Conservation (phyloP, 37 sponge, comb jelly and placozoan species). For the Ephydatia muelleri region DNA sequence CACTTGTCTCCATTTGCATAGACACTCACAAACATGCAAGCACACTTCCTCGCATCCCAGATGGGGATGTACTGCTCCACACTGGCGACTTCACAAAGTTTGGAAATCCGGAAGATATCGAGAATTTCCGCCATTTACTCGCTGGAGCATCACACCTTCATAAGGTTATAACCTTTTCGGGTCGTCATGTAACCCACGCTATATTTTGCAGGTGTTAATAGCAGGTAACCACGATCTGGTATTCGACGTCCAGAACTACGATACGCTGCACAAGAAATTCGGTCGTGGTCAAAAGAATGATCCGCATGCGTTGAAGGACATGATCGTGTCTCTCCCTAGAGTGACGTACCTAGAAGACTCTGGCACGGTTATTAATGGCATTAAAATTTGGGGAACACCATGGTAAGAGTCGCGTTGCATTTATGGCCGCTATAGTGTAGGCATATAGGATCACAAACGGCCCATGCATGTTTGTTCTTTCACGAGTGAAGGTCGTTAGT, state of each 20-base stretch:
- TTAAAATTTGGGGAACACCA: constrained; percentile 94
- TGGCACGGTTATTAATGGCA: constrained; percentile 71
- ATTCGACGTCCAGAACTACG: constrained; percentile 67
- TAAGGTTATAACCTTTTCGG: constrained; percentile 61
- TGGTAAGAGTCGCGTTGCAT: no score
- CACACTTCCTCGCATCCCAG: constrained; percentile 45
- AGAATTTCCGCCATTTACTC: constrained; percentile 68
- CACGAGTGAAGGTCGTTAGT: no score
- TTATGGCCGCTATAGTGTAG: no score
- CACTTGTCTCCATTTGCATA: no score
- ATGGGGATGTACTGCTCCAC: constrained; percentile 87
- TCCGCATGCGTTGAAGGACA: constrained; percentile 15
- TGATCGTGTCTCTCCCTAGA: constrained; percentile 30
- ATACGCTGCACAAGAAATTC: constrained; percentile 36
- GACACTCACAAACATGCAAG: constrained; percentile 71
- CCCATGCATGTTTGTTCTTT: no score
- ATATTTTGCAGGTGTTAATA: constrained; percentile 74
- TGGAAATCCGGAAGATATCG: constrained; percentile 71
- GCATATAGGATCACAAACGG: no score
- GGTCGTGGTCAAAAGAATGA: constrained; percentile 38
- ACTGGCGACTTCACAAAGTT: constrained; percentile 88
- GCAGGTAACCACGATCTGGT: constrained; percentile 91
- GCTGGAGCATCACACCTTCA: constrained; percentile 71
- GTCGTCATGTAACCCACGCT: no score
- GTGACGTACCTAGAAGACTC: constrained; percentile 90